Evolutionary conservation across 2,113 vertebrate genomes (phyloP), one percentile per base, ranked within the genome.

Genomic region (Nipponia nippon): DNA sequence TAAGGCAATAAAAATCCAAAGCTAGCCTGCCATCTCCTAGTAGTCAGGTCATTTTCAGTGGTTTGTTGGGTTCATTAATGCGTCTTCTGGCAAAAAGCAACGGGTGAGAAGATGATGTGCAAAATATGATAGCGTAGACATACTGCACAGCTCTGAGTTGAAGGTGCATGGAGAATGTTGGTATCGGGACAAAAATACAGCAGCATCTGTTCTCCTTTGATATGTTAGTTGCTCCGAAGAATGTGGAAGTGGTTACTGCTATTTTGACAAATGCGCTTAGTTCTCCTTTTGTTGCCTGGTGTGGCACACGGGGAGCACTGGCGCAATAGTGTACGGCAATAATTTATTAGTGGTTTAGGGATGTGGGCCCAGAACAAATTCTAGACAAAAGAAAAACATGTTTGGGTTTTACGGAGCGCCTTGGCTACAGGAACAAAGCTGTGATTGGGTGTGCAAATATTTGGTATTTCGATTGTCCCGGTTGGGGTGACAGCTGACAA

Each of bases 321-420:
- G 92, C 23, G 65, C 87, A 83, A 82, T 77, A 89, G 77, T 36
- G 55, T 81, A 70, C 23, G 44, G 78, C 88, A 93, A 69, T 95
- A 95, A 94, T 90, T 94, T 96, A 97, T 96, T 92, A 96, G 92
- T 97, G 95, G 93, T 94, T 96, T 87, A 96, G 89, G 94, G 86
- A 92, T 96, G 38, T 83, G 83, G 91, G 91, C 95, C 96, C 95
- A 97, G 97, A 97, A 97, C 95, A 97, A 95, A 97, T 97, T 96
- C 96, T 97, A 97, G 95, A 97, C 94, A 97, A 97, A 97, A 98
- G 88, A 76, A 97, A 98, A 98, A 98, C 89, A 96, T 98, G 88
- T 97, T 97, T 95, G 93, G 97, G 93, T 97, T 97, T 97, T 96
- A 75, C 65, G 82, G 77, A 96, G 50, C 1, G 76, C 84, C 72